These are phyloP conservation scores for Mus spicilegus DNA, from an alignment of 2,113 vertebrate genomes.

Conservation along the genomic window DNA sequence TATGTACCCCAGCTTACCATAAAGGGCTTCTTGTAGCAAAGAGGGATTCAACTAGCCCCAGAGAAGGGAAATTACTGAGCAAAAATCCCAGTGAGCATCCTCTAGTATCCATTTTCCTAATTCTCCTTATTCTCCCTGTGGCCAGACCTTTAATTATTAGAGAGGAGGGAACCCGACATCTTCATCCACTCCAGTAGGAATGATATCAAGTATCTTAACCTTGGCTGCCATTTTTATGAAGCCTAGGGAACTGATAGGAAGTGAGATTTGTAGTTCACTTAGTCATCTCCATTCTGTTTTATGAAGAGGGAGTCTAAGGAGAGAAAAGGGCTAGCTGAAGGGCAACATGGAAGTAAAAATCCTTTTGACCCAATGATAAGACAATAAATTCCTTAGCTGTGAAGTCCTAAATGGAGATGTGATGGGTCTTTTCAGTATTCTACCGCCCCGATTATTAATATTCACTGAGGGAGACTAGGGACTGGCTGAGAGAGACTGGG, in stretches of 20 bases:
- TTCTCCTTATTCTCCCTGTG: background rate
- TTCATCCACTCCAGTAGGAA: background rate
- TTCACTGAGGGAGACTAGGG: background rate
- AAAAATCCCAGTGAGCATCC: background rate
- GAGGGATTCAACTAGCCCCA: background rate
- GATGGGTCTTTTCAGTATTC: background rate
- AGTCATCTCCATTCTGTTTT: conserved; percentile 47
- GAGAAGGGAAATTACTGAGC: background rate
- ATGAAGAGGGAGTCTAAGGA: background rate
- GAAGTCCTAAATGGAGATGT: conserved; percentile 13
- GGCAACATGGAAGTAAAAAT: conserved; percentile 29
- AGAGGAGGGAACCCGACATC: background rate
- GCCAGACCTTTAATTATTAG: background rate
- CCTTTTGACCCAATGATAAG: conserved; percentile 39
- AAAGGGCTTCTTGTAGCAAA: background rate
- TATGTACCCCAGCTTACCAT: background rate
- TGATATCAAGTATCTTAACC: background rate
- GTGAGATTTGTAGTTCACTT: conserved; percentile 44
- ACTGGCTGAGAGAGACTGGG: background rate
- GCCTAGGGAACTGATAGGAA: conserved; percentile 15
- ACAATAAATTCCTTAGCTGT: conserved; percentile 28
- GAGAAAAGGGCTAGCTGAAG: conserved; percentile 21
- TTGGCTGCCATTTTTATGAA: conserved; percentile 45
- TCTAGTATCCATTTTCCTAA: background rate
- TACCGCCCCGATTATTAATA: background rate